Base-by-base conservation (phyloP, 2,888 invertebrate genomes). In the Drosophila mercatorum region DNA sequence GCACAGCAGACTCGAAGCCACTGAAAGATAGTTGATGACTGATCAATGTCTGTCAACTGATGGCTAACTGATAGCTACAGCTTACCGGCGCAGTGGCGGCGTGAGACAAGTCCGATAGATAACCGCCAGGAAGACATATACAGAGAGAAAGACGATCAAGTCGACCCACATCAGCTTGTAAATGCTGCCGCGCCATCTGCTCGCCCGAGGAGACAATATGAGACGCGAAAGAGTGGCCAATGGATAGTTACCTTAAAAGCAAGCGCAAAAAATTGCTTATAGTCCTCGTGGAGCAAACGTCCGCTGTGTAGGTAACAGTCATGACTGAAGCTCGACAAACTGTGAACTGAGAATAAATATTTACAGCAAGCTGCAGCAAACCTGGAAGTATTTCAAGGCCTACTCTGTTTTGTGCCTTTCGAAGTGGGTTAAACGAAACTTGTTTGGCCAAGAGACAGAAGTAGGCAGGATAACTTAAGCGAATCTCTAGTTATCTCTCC, bases 91-190 rank as follows among this genome's bases (percentile, higher is more conserved):
- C 0, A 56, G 26, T 1, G 26, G 3, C 0, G 68, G 75, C n/a
- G 43, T 41, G 44, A 91, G 58, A 0, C 80, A 6, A 10, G 49
- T 40, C 0, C 81, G 75, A 68, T 91, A 91, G 2, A 64, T 38
- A 1, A 82, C 3, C 0, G 85, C 80, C 22, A 90, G 52, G 12
- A 94, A 80, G 85, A 96, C 96, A 93, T 97, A 98, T 55, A 96
- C 90, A 8, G 94, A 91, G 69, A 97, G 93, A 92, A 97, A 98
- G 40, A 96, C 93, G 6, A 96, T 90, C 56, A 98, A 94, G 92
- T 98, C 98, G 75, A 96, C 94, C 97, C 97, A 98, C 67, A 98
- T 96, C 75, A 98, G 93, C 93, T 98, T 98, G 94, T 98, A 98
- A 87, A 98, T 96, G 91, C 98, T 98, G 40, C 98, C 98, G 76